Conservation (phyloP, 1,140 invertebrate genomes). For the Paraescarpia echinospica region DNA sequence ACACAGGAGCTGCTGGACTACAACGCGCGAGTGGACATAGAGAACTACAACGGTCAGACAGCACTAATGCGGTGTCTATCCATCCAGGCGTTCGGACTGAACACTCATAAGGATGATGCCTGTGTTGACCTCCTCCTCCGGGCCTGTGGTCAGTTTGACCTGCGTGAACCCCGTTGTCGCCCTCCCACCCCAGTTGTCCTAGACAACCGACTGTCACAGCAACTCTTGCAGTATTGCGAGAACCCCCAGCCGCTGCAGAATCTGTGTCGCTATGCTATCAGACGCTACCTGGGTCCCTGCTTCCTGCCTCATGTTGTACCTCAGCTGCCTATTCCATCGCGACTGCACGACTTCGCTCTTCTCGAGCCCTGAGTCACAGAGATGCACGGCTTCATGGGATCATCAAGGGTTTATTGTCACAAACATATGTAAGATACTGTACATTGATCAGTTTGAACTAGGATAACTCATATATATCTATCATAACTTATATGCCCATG, state of each 20-base stretch:
- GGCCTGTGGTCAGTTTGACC: constrained; percentile 48
- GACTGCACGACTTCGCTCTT: constrained; percentile 40
- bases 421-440: no score
- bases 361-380: constrained; percentile 30
- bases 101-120: constrained; percentile 39
- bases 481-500: no score
- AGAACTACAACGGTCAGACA: constrained; percentile 36
- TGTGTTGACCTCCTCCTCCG: constrained; percentile 47
- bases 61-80: neutral
- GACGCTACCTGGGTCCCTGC: constrained; percentile 38
- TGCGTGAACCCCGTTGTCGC: constrained; percentile 39
- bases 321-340: constrained; percentile 42
- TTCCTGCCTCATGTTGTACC: constrained; percentile 46
- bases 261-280: constrained; percentile 38
- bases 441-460: no score
- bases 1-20: neutral
- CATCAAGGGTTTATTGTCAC: no score
- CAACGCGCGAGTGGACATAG: constrained; percentile 9
- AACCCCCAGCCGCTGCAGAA: constrained; percentile 39
- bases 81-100: neutral
- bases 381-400: constrained; percentile 11
- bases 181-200: constrained; percentile 34
- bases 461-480: no score
- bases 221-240: constrained; percentile 39
- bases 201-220: constrained; percentile 44